phyloP scores from a whole-genome alignment of 2,113 vertebrate genomes.

The Pteropus alecto region DNA sequence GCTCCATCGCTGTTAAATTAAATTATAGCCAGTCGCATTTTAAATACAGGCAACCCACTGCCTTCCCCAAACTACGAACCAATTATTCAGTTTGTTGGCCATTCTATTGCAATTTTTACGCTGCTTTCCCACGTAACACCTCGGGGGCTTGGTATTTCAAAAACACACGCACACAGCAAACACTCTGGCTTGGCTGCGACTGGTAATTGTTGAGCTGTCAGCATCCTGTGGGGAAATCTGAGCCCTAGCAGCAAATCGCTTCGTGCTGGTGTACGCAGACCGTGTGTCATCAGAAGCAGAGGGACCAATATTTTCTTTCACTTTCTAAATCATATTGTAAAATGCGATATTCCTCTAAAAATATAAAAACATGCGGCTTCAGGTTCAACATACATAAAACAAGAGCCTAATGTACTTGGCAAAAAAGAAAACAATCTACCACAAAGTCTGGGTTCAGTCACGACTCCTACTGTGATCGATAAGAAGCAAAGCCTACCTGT shows the following conservation, averaged over 20 bases:
- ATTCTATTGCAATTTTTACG: fast-evolving
- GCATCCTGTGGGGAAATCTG: fast-evolving
- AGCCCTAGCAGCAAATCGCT: fast-evolving
- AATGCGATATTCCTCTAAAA: background rate
- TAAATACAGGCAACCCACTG: background rate
- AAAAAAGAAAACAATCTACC: background rate
- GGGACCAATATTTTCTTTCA: background rate
- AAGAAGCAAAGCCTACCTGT: fast-evolving
- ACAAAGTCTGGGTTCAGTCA: fast-evolving
- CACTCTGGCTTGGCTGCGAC: fast-evolving
- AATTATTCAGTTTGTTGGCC: background rate
- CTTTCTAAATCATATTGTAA: background rate
- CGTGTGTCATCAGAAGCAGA: fast-evolving
- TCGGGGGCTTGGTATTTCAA: background rate
- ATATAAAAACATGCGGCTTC: fast-evolving
- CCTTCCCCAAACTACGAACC: background rate
- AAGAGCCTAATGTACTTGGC: background rate
- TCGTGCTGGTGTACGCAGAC: fast-evolving
- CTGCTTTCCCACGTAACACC: background rate
- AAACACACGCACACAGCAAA: fast-evolving
- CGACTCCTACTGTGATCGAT: fast-evolving
- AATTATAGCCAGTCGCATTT: fast-evolving
- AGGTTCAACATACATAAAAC: fast-evolving
- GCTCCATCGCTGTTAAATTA: too few relatives aligned
- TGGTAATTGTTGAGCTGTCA: fast-evolving